Conservation (phyloP, 2,797 vertebrate genomes). For the Thamnophis elegans region DNA sequence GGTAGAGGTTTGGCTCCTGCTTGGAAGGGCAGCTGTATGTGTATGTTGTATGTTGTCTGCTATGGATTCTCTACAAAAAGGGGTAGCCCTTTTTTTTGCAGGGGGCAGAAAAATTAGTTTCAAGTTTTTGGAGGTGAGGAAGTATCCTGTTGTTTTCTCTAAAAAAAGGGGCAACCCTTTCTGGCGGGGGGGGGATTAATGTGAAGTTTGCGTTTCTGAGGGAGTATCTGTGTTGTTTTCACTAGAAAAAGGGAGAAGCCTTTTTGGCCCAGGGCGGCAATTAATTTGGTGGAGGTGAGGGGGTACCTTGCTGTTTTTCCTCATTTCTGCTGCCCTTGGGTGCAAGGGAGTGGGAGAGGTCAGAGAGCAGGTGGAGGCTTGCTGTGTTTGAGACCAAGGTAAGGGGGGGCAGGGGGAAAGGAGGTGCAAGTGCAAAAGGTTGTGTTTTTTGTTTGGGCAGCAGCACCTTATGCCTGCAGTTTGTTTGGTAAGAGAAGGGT, state of each 20-base stretch:
- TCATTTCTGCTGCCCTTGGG: not conserved
- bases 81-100: not conserved
- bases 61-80: not conserved
- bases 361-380: not conserved
- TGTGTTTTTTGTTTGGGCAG: not conserved
- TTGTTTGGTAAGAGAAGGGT: not conserved
- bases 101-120: not conserved
- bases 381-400: not conserved
- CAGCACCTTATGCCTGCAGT: not conserved
- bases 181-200: too few relatives aligned
- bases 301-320: too few relatives aligned
- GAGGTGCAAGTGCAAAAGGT: not conserved
- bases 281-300: not conserved
- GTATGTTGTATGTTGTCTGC: too few relatives aligned
- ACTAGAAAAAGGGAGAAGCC: too few relatives aligned
- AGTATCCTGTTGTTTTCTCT: not conserved
- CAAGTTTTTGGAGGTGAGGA: not conserved
- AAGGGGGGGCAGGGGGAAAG: not conserved
- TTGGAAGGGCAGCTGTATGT: not conserved
- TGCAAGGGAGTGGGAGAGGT: not conserved
- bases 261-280: not conserved
- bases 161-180: not conserved
- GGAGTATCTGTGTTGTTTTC: too few relatives aligned
- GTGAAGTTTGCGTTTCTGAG: too few relatives aligned
- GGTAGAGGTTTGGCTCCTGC: too few relatives aligned